Evolutionary conservation across 2,113 vertebrate genomes (phyloP).

Genomic region (Catharus bicknelli): DNA sequence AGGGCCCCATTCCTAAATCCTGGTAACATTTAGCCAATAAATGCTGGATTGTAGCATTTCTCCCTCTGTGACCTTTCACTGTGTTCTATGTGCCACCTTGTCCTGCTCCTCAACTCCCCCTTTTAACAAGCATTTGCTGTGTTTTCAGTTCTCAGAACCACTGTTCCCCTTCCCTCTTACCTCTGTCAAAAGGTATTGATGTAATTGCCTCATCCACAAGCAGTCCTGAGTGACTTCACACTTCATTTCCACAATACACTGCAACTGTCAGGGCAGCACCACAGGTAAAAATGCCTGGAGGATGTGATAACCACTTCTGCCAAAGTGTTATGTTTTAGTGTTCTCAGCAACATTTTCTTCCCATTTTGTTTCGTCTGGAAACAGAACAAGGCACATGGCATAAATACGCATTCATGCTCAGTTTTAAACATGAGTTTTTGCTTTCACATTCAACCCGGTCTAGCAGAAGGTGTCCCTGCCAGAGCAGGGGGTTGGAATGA

Average conservation of each 20-base stretch:
- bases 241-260: not conserved
- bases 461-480: not conserved
- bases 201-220: not conserved
- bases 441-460: not conserved
- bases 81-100: not conserved
- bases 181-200: not conserved
- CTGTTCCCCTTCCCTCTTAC: not conserved
- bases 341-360: not conserved
- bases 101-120: not conserved
- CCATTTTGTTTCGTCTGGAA: not conserved
- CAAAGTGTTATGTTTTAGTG: not conserved
- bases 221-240: not conserved
- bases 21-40: not conserved
- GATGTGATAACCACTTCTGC: not conserved
- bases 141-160: not conserved
- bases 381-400: not conserved
- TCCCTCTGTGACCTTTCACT: rapidly evolving
- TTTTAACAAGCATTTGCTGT: not conserved
- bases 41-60: not conserved
- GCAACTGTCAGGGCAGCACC: not conserved
- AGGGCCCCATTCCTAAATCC: not conserved
- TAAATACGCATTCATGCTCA: rapidly evolving
- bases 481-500: not conserved
- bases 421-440: not conserved
- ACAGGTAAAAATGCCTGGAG: not conserved